Conservation (phyloP, 2,113 vertebrate genomes). For the Actenoides hombroni region DNA sequence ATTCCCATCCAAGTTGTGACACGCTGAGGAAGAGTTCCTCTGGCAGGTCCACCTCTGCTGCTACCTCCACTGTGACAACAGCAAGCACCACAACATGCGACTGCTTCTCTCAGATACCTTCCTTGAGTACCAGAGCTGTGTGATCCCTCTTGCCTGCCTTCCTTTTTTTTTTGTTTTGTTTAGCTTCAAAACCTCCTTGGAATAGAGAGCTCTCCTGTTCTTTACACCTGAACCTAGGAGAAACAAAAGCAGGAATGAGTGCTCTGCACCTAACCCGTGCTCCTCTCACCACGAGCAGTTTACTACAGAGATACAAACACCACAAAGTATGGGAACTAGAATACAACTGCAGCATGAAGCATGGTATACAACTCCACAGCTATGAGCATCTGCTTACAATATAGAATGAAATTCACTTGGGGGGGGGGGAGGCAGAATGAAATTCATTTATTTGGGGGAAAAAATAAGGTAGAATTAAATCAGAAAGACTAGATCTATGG, state of each 20-base stretch:
- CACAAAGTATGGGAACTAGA: not conserved
- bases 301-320: not conserved
- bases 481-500: not conserved
- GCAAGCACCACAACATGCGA: not conserved
- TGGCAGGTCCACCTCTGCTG: not conserved
- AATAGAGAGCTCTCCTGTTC: not conserved
- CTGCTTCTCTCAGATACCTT: not conserved
- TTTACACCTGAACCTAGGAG: not conserved
- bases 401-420: not conserved
- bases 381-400: not conserved
- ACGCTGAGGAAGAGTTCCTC: not conserved
- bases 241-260: conserved; percentile 7
- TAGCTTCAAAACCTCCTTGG: not conserved
- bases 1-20: not conserved
- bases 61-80: not conserved
- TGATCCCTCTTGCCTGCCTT: not conserved
- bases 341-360: not conserved
- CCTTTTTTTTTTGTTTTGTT: not conserved
- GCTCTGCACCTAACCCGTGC: not conserved
- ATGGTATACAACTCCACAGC: not conserved
- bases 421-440: not conserved
- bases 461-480: not conserved
- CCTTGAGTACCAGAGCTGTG: not conserved
- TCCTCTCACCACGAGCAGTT: not conserved
- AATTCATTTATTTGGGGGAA: too few species aligned